Evolutionary conservation across 2,797 vertebrate species (phyloP), one percentile per base, ranked within the genome.

Genomic region (Protosalanx chinensis): DNA sequence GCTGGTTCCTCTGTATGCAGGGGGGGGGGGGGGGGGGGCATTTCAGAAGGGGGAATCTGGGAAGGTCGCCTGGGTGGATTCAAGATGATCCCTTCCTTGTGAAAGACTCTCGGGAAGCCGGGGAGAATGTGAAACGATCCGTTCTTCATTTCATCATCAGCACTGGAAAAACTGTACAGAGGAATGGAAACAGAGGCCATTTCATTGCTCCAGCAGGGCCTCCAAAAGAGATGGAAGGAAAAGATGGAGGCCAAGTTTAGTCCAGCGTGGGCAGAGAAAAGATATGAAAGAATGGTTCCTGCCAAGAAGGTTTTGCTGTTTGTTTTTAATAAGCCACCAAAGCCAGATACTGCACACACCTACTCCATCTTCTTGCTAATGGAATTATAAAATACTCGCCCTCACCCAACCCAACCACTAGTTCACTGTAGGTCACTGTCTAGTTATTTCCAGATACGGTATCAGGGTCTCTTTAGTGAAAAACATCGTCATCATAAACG

Each of bases 1-100:
- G 80, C 79, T 84, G 2, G 59, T 15, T 57, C 23, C 16, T 64
- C 41, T 13, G 41, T 46, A 46, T 12, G 13, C 41, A 12, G 10
- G 41, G 13, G 37, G 35, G 6, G 35, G 35, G 6, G 35, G 35
- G 35, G 6, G 35, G 35, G 5, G 35, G 6, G 35, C 6, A 8
- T 6, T 8, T 8, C 0, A 1, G 37, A 8, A 8, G 7, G 37
- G 37, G 37, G 7, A 2, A 13, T 46, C n/a, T n/a, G n/a, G 12
- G 51, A 68, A n/a, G 51, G 51, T 16, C 6, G 15, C 51, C 29
- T 35, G 68, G 18, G 23, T 23, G 12, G 58, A 61, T 35, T 27
- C n/a, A 16, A 41, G 67, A 33, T 41, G 35, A 23, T 27, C 23
- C 20, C 10, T 4, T 60, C 41, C 41, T 46, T 6, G 13, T 60